Conservation (phyloP, 2,888 invertebrate genomes). For the Pristionchus exspectatus region DNA sequence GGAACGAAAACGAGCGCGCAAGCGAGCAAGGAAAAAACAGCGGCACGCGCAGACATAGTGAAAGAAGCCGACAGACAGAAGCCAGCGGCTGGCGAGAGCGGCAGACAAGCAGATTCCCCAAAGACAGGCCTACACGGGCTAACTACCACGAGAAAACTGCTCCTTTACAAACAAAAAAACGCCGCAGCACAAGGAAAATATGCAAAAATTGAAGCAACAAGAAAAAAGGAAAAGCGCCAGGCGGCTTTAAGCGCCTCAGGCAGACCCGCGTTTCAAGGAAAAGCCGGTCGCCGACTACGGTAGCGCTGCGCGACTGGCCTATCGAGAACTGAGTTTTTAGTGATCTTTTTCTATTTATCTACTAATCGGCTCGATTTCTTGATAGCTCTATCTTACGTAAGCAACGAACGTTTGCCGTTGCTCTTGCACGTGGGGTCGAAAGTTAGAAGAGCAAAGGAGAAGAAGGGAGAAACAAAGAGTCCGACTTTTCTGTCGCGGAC, state of each 20-base stretch:
- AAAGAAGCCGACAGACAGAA: conserved; percentile 39
- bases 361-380: background rate
- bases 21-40: conserved; percentile 17
- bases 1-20: background rate
- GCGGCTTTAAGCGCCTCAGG: no score
- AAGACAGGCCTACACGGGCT: background rate
- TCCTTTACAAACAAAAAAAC: background rate
- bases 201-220: background rate
- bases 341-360: background rate
- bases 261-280: background rate
- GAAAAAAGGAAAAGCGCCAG: background rate
- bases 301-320: background rate
- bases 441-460: background rate
- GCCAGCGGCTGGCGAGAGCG: background rate
- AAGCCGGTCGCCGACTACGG: background rate
- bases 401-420: background rate
- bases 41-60: conserved; percentile 40
- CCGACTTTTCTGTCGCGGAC: conserved; percentile 30
- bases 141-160: background rate
- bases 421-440: background rate
- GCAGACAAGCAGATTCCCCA: background rate
- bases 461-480: background rate
- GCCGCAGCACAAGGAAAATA: background rate
- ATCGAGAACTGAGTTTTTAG: conserved; percentile 3
- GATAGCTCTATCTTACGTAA: background rate